Base-by-base conservation (phyloP, 2,888 invertebrate species). In the Coenonympha arcania region DNA sequence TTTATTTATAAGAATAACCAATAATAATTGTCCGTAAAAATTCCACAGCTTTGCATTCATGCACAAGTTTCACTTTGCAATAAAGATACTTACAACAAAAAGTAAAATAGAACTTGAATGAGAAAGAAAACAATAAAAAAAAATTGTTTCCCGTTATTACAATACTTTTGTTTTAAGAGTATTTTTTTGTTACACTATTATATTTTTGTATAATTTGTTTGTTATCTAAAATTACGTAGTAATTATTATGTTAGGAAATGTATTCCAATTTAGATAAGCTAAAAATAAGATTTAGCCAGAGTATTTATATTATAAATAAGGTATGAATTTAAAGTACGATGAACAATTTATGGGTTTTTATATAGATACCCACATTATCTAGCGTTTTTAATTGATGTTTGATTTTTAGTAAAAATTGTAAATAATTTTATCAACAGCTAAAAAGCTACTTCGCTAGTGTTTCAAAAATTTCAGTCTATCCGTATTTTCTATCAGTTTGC, bases 141-240 rank as follows among this genome's bases (percentile, higher is more conserved):
- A n/a, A n/a, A n/a, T n/a, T n/a, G n/a, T n/a, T n/a, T 24, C 24
- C 6, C 9, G 24, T 24, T 2, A 24, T 24, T 24, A 6, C 9
- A 8, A 24, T 6, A 24, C 6, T 24, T 24, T 6, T n/a, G 2
- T 18, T 28, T 13, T 48, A 51, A 51, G 39, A 6, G 20, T 59
- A 60, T 69, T 69, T 41, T 30, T 30, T 69, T 69, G 71, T 75
- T 76, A 68, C 62, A 61, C 59, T 65, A 62, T 53, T 74, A 67
- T 76, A 76, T 77, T 76, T 78, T 76, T 77, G 76, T 76, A 76
- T 71, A 73, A 78, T 74, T 73, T 73, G 73, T 71, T 76, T 70
- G 70, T 76, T 44, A 9, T 50, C 43, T 50, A 47, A 49, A 33
- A 50, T 31, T 43, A 40, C 33, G 42, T 54, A 54, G 62, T 71